These are phyloP conservation scores for Pinctada fucata DNA, from an alignment of 2,888 invertebrate genomes.

Conservation along the genomic window DNA sequence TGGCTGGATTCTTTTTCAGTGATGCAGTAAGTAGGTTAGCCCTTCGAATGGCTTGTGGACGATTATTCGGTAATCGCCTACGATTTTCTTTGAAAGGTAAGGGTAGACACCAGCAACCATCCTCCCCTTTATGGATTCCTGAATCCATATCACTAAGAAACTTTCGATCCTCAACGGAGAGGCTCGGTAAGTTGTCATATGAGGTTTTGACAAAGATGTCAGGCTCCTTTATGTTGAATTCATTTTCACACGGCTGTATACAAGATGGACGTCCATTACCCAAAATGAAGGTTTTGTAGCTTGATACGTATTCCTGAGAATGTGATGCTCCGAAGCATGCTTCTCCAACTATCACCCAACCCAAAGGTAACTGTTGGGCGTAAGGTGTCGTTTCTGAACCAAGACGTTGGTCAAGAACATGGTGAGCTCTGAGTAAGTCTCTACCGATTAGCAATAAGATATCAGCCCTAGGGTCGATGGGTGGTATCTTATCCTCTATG, in stretches of 20 bases:
- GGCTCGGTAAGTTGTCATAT: neutral
- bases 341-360: neutral
- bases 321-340: neutral
- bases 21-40: conserved; percentile 25
- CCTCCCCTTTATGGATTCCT: conserved; percentile 13
- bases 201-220: neutral
- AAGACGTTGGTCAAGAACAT: too few relatives aligned
- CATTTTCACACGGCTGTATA: neutral
- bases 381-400: neutral
- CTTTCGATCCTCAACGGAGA: conserved; percentile 25
- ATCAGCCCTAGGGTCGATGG: neutral
- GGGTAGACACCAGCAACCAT: conserved; percentile 35
- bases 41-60: conserved; percentile 23
- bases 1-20: conserved; percentile 26
- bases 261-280: neutral
- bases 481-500: neutral
- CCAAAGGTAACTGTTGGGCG: neutral
- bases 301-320: neutral
- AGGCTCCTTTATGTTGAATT: neutral
- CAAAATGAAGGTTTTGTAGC: neutral
- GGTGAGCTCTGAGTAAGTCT: neutral
- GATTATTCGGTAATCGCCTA: conserved; percentile 34
- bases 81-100: neutral
- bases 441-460: neutral
- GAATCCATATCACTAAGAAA: conserved; percentile 35